Evolutionary conservation across 2,888 invertebrate species (phyloP).

Genomic region (Lithophane ornitopus): DNA sequence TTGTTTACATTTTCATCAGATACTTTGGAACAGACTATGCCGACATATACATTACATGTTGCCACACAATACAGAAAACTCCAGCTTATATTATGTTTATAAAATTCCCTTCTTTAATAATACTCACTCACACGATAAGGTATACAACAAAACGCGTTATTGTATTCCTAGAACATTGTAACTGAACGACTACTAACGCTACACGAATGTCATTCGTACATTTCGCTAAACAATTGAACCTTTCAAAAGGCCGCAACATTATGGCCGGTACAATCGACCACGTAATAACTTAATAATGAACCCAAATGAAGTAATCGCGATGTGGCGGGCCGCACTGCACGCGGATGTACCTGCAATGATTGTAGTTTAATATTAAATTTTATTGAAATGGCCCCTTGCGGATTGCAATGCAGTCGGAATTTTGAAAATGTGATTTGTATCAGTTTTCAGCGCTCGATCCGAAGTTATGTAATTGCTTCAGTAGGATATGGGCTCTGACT

Average conservation of each 20-base stretch:
- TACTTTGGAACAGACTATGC: not conserved
- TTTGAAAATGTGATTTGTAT: conserved; percentile 27
- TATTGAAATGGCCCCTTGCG: conserved; percentile 54
- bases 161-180: conserved; percentile 18
- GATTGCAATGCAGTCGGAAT: conserved; percentile 27
- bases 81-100: not conserved
- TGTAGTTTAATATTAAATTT: conserved; percentile 44
- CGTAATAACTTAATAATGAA: conserved; percentile 60
- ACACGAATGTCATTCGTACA: conserved; percentile 5
- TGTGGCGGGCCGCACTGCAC: conserved; percentile 48
- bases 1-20: not conserved
- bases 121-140: not conserved
- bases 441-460: conserved; percentile 4
- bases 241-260: conserved; percentile 12
- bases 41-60: not conserved
- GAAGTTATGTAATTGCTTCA: conserved; percentile 11
- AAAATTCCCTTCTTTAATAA: not conserved
- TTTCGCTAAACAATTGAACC: conserved; percentile 16
- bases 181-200: not conserved
- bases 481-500: not conserved
- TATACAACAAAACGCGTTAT: not conserved
- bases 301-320: conserved; percentile 54
- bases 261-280: conserved; percentile 35
- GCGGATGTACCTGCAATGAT: conserved; percentile 19
- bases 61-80: not conserved